These are phyloP conservation scores for Andrena trimmerana DNA, from an alignment of 2,888 invertebrate species.

Conservation along the genomic window DNA sequence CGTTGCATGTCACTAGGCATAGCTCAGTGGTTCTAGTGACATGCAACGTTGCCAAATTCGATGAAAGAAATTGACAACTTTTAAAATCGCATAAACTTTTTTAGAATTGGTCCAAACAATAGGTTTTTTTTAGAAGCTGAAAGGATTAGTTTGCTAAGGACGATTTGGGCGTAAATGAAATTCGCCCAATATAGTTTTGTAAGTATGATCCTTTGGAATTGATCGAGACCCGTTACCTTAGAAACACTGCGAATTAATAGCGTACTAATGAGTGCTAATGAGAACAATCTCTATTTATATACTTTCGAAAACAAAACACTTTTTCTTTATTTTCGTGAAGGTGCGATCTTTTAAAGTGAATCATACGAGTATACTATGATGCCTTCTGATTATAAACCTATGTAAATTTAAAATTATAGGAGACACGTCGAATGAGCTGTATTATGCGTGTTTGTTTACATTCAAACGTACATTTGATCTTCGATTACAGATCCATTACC, in stretches of 20 bases:
- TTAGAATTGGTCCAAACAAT: no score
- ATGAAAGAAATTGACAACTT: no score
- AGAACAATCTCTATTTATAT: constrained; percentile 24
- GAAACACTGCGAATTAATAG: neutral
- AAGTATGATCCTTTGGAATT: no score
- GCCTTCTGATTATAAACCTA: constrained; percentile 54
- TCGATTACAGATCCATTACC: constrained; percentile 51
- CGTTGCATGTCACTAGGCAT: no score
- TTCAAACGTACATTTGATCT: constrained; percentile 60
- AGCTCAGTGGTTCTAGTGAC: no score
- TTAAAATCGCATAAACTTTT: no score
- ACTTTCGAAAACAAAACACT: constrained; percentile 51
- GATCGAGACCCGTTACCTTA: neutral
- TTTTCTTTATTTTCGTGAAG: constrained; percentile 49
- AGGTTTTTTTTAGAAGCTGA: no score
- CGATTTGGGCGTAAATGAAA: no score
- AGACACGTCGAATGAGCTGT: constrained; percentile 63
- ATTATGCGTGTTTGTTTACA: constrained; percentile 65
- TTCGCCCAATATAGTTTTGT: no score
- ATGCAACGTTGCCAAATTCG: no score
- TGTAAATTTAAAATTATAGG: constrained; percentile 18
- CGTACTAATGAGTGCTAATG: neutral
- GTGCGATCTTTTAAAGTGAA: constrained; percentile 47
- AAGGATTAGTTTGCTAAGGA: no score
- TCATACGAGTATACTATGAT: constrained; percentile 48